Evolutionary conservation across 2,113 vertebrate species (phyloP).

Genomic region (Callospermophilus lateralis): DNA sequence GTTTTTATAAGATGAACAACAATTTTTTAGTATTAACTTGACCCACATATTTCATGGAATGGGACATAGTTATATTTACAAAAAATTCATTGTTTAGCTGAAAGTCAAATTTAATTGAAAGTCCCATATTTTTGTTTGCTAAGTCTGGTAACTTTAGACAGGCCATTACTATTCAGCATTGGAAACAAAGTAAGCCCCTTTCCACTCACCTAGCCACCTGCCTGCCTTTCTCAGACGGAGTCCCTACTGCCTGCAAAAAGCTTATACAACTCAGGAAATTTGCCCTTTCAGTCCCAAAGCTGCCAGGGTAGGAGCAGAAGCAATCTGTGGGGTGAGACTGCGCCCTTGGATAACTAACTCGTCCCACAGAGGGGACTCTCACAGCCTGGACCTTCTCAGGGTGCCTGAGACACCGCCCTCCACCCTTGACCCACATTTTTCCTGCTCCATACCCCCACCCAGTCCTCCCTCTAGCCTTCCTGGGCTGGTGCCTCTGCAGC

Average conservation of each 20-base stretch:
- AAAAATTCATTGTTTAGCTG: not conserved
- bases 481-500: not conserved
- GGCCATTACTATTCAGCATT: not conserved
- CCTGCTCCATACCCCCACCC: rapidly evolving
- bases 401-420: not conserved
- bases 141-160: not conserved
- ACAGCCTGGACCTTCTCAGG: not conserved
- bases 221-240: not conserved
- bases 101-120: not conserved
- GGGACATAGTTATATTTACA: not conserved
- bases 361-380: not conserved
- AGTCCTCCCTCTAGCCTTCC: not conserved
- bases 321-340: not conserved
- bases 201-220: not conserved
- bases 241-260: not conserved
- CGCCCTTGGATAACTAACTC: not conserved
- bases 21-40: not conserved
- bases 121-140: slow-evolving; percentile 7
- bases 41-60: not conserved
- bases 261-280: not conserved
- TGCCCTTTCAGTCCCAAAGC: not conserved
- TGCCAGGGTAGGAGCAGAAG: not conserved
- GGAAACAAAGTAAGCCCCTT: not conserved
- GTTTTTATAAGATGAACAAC: too few species aligned
- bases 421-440: not conserved